Base-by-base conservation (phyloP, 2,888 invertebrate genomes). In the Drosophila longiperda region DNA sequence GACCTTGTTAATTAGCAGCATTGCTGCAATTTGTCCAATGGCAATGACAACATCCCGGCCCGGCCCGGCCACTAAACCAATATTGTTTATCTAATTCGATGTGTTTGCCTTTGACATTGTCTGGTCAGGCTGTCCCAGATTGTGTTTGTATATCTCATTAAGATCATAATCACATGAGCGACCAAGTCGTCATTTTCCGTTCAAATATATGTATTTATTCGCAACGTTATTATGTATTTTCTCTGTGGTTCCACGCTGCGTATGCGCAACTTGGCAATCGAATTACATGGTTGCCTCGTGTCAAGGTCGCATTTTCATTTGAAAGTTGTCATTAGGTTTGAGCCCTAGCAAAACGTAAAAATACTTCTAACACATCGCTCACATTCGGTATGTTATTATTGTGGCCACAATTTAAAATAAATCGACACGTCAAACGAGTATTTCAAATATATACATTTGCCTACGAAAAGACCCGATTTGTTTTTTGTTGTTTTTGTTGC, bases 221-320 rank as follows among this genome's bases (percentile, higher is more conserved):
- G 17, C 3, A n/a, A 38, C 3, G 32, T 20, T 54, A 38, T n/a
- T 36, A 38, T 36, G 26, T 49, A n/a, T 7, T 59, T 26, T 26
- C 11, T 48, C 26, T 38, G 59, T 17, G 15, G 15, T 45, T 15
- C 48, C 63, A 68, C 67, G 54, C 61, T 65, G 79, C 85, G 89
- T 85, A 89, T 89, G 64, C 85, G 70, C 73, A 89, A 89, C 66
- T 61, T 70, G 53, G 26, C 54, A 66, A 64, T 63, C 70, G 36
- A 34, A 7, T 53, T 53, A 62, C 59, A 77, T 60, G 34, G 67
- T 52, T 53, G 53, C 59, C 40, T 45, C n/a, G 50, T 81, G 73
- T 79, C 82, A 81, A 81, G 81, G 78, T 73, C 66, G 53, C 52
- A 36, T 80, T 80, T 80, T 60, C 65, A 65, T 67, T 53, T 60